Percentiles rank a stretch among this genome's conserved stretches.
phyloP scores from a whole-genome alignment of 2,888 invertebrate genomes.

The Clusia tigrina region DNA sequence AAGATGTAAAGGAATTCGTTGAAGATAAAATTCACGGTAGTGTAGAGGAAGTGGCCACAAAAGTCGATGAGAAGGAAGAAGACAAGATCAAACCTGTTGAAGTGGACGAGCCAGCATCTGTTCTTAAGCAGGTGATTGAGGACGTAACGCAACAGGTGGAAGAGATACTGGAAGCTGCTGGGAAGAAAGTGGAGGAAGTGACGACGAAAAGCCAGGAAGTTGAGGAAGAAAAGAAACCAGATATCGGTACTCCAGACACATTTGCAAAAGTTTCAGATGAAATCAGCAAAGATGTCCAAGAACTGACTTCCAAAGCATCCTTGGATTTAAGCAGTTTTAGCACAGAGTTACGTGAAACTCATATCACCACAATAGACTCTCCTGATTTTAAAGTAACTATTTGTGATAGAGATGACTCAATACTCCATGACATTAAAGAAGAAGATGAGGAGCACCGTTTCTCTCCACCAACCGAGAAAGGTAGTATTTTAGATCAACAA shows the following conservation, averaged over 20 bases:
- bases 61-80: background rate
- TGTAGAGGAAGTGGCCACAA: background rate
- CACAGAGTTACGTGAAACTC: constrained; percentile 75
- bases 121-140: too few species aligned
- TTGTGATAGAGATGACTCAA: constrained; percentile 59
- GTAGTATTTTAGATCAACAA: constrained; percentile 39
- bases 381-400: constrained; percentile 65
- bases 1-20: background rate
- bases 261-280: constrained; percentile 26
- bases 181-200: background rate
- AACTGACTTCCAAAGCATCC: constrained; percentile 42
- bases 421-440: constrained; percentile 64
- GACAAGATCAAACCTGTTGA: background rate
- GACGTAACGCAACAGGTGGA: background rate
- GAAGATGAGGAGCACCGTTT: constrained; percentile 63
- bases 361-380: constrained; percentile 76
- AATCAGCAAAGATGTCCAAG: constrained; percentile 34
- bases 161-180: too few species aligned
- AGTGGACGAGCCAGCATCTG: background rate
- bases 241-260: background rate
- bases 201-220: background rate
- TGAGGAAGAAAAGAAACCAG: background rate
- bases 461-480: constrained; percentile 55
- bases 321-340: constrained; percentile 66
- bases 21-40: background rate